Conservation (phyloP, 2,888 invertebrate species). For the Sphecodes monilicornis region DNA sequence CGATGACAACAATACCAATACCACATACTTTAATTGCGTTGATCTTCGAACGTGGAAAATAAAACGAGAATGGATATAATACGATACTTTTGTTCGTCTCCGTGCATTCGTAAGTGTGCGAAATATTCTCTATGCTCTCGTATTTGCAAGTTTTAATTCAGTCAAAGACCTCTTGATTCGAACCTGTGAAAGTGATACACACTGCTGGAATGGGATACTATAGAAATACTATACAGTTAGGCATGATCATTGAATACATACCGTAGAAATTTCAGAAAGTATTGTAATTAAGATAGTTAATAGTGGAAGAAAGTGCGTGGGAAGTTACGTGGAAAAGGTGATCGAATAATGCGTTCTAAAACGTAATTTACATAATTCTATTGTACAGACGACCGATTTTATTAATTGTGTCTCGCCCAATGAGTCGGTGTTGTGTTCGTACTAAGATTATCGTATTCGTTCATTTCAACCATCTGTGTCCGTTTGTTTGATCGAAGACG, state of each 20-base stretch:
- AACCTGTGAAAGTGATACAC: not conserved
- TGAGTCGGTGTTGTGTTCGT: not conserved
- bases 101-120: conserved; percentile 47
- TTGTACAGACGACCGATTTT: not conserved
- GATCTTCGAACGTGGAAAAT: not conserved
- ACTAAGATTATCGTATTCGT: not conserved
- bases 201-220: not conserved
- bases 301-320: conserved; percentile 1
- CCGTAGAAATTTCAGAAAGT: not conserved
- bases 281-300: conserved; percentile 6
- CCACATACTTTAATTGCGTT: not conserved
- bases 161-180: not conserved
- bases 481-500: not conserved
- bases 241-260: not conserved
- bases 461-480: not conserved
- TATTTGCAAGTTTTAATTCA: conserved; percentile 7
- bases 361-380: not conserved
- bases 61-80: conserved; percentile 44
- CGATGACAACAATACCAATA: conserved; percentile 8
- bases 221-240: not conserved
- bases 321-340: not conserved
- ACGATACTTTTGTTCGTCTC: conserved; percentile 33
- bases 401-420: not conserved
- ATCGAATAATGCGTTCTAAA: not conserved
- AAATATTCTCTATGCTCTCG: not conserved